Percentiles rank a stretch among this genome's conserved stretches.
phyloP scores from a whole-genome alignment of 2,888 invertebrate genomes.

The Chironomus tentans region DNA sequence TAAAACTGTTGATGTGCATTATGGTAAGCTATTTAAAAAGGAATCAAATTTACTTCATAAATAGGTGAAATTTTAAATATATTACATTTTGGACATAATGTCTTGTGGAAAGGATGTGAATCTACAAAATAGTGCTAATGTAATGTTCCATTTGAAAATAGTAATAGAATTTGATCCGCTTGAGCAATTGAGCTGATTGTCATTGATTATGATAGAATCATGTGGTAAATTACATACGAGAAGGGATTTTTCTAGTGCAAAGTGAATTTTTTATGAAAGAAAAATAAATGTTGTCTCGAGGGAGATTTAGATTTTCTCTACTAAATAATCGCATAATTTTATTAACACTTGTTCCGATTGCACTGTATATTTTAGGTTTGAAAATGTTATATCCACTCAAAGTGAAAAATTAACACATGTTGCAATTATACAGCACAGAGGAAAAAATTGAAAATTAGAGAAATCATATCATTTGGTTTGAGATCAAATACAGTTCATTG shows the following conservation, averaged over 20 bases:
- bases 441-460: background rate
- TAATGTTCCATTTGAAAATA: too few species aligned
- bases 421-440: background rate
- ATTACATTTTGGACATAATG: too few species aligned
- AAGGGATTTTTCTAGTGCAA: constrained; percentile 7
- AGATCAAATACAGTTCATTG: background rate
- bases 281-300: background rate
- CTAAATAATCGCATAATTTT: background rate
- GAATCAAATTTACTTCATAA: too few species aligned
- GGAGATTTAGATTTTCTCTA: background rate
- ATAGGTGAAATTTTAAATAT: too few species aligned
- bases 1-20: too few species aligned
- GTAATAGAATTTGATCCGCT: constrained; percentile 11
- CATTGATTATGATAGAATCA: background rate
- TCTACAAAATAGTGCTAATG: too few species aligned
- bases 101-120: too few species aligned
- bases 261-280: background rate
- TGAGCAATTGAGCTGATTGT: constrained; percentile 13
- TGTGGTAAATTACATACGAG: constrained; percentile 1
- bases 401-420: background rate
- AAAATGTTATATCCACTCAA: background rate
- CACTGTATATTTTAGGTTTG: background rate
- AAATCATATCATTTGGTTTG: background rate
- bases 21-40: too few species aligned
- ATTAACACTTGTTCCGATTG: constrained; percentile 1